These are phyloP conservation scores for Peromyscus leucopus DNA, from an alignment of 2,113 vertebrate species.

Conservation along the genomic window DNA sequence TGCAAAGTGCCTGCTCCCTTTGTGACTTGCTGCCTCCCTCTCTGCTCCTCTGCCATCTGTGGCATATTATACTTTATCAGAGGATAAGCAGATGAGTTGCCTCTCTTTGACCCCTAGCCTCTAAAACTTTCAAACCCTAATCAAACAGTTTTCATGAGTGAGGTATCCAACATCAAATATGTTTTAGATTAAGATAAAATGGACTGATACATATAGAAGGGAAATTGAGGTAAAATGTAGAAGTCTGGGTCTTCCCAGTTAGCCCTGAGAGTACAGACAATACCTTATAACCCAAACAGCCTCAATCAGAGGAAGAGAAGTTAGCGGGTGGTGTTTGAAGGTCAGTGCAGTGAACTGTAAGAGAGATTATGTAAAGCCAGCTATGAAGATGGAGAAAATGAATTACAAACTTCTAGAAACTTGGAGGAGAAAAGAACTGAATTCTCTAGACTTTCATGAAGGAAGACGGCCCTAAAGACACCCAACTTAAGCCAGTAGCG, in stretches of 20 bases:
- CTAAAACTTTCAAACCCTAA: not conserved
- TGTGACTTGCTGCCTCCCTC: not conserved
- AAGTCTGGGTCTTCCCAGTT: not conserved
- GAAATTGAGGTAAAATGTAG: not conserved
- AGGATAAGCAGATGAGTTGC: not conserved
- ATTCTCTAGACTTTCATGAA: not conserved
- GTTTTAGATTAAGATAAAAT: not conserved
- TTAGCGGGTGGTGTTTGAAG: not conserved
- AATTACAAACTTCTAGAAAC: not conserved
- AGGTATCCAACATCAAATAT: not conserved
- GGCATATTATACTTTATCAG: not conserved
- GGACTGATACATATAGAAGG: not conserved
- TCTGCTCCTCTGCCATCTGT: not conserved
- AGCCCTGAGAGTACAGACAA: not conserved
- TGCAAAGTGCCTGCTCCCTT: not conserved
- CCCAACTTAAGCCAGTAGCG: not conserved
- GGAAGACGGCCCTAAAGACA: rapidly evolving
- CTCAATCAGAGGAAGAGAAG: not conserved
- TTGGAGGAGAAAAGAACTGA: not conserved
- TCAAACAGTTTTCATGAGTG: not conserved
- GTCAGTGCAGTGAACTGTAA: rapidly evolving
- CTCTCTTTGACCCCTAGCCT: not conserved
- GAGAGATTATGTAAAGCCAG: not conserved
- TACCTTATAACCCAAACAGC: not conserved
- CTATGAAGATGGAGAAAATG: not conserved